Base-by-base conservation (phyloP, 1,140 invertebrate species). In the Heliconius nattereri region DNA sequence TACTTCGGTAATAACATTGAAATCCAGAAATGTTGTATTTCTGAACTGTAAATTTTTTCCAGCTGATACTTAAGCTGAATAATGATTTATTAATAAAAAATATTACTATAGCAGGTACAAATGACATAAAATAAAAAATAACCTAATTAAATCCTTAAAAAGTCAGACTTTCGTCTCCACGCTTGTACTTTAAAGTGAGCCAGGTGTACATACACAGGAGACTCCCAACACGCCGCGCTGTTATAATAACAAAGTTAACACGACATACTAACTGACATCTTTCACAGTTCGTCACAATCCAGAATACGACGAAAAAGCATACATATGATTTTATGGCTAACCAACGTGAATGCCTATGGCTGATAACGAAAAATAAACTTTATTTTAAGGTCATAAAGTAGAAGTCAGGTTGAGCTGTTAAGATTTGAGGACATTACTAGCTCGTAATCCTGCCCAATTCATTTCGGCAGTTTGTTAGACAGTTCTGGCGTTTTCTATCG, bases 221-320 rank as follows among this genome's bases (percentile, higher is more conserved):
- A 29, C 23, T 26, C 23, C 23, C 23, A 66, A 66, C 23, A 66
- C 23, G 60, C 60, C 23, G 23, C 23, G 11, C 23, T 52, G 8
- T 66, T 66, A 60, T 20, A 75, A 66, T 66, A 75, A 75, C 74
- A 75, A 75, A 75, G 74, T 75, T 75, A 75, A 54, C 49, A 45
- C 73, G 49, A 66, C 74, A 40, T 32, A 37, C 74, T 75, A 75
- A 75, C 54, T 75, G 54, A 75, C 74, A 75, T 32, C 35, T 75
- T 75, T 66, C 74, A 75, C 32, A 75, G 60, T 75, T 75, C 74
- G 74, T 75, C 54, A 75, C 74, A 75, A 66, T 66, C 16, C 54
- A 13, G 74, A 60, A 75, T 57, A 40, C 32, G n/a, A 37, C 71
- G n/a, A 75, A 75, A 75, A 75, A 75, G 74, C 52, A 37, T 75